phyloP scores from a whole-genome alignment of 2,888 invertebrate species.

The Pammene fasciana region DNA sequence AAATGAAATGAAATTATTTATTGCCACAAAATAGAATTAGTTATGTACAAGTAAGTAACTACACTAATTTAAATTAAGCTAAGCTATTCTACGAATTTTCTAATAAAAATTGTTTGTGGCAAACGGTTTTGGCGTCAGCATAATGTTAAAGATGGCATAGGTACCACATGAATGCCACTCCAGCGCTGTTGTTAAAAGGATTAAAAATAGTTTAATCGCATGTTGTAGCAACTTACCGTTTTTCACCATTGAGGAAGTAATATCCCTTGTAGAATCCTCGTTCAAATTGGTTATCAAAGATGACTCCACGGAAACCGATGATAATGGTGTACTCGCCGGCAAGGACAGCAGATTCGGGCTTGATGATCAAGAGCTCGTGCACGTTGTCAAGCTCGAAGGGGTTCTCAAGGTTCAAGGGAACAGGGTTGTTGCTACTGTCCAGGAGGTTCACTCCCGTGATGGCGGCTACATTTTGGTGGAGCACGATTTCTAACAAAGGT shows the following conservation, averaged over 20 bases:
- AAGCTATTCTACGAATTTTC: too few species aligned
- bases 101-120: too few species aligned
- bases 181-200: background rate
- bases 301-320: constrained; percentile 62
- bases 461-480: constrained; percentile 71
- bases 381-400: constrained; percentile 63
- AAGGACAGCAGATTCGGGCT: constrained; percentile 57
- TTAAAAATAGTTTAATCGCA: background rate
- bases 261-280: constrained; percentile 77
- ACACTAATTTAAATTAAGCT: too few species aligned
- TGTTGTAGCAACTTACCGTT: constrained; percentile 54
- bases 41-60: too few species aligned
- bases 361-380: constrained; percentile 66
- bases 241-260: constrained; percentile 59
- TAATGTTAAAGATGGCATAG: too few species aligned
- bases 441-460: constrained; percentile 59
- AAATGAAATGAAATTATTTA: too few species aligned
- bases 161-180: too few species aligned
- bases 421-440: constrained; percentile 47
- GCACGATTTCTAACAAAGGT: constrained; percentile 65
- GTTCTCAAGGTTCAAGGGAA: constrained; percentile 55
- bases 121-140: too few species aligned
- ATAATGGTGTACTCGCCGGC: constrained; percentile 64
- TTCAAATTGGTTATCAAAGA: constrained; percentile 70
- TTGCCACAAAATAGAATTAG: too few species aligned